Conservation (phyloP, 2,113 vertebrate genomes). For the Lipophrys pholis region DNA sequence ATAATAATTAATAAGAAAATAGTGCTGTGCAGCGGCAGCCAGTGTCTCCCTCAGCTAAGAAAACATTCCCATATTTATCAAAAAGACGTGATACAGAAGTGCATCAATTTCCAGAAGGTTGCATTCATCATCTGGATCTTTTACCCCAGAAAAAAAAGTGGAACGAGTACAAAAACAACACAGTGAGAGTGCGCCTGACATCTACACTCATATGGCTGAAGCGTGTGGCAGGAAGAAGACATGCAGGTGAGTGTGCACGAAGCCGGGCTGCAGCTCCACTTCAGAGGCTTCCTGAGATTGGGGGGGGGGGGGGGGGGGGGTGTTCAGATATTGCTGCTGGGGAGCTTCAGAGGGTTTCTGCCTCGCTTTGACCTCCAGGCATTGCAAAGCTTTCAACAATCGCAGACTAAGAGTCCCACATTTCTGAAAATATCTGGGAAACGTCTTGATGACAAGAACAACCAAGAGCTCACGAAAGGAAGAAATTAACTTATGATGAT, state of each 20-base stretch:
- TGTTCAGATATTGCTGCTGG: constrained; percentile 77
- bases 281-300: constrained; percentile 81
- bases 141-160: constrained; percentile 37
- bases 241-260: constrained; percentile 61
- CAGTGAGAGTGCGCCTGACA: constrained; percentile 62
- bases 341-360: constrained; percentile 3
- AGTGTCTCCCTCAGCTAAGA: constrained; percentile 66
- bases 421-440: too few species aligned
- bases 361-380: too few species aligned
- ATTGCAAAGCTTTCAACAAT: too few species aligned
- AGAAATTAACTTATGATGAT: too few species aligned
- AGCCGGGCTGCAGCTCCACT: constrained; percentile 25
- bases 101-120: constrained; percentile 58
- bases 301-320: constrained; percentile 24
- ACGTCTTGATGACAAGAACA: too few species aligned
- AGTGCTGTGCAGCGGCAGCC: constrained; percentile 57
- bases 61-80: constrained; percentile 67
- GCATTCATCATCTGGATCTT: constrained; percentile 45
- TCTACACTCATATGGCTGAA: constrained; percentile 47
- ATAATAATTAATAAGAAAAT: constrained; percentile 65
- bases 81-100: constrained; percentile 62
- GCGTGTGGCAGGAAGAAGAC: constrained; percentile 44
- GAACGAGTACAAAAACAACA: constrained; percentile 57
- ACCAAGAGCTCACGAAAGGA: too few species aligned
- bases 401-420: too few species aligned